Evolutionary conservation across 2,797 vertebrate genomes (phyloP), one percentile per base, ranked within the genome.

Genomic region (Lacerta bilineata): DNA sequence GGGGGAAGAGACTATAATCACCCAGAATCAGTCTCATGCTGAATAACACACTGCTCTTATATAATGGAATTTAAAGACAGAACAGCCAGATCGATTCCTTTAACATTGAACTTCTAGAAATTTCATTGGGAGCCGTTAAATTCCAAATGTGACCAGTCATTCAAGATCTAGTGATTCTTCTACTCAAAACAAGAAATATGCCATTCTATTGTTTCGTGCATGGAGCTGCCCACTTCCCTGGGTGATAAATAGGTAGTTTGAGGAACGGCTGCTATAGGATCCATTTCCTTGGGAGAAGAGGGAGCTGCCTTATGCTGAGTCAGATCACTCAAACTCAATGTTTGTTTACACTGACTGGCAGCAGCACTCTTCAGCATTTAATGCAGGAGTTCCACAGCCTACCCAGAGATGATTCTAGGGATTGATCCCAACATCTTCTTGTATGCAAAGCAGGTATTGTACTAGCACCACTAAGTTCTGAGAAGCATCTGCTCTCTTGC

Each of bases 11-110:
- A 79, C 80, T 87, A 72, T 68, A 93, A 93, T 87, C 90, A 76
- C 78, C 89, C 25, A 64, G 84, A 93, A 88, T 75, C 50, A 11
- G 46, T 41, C 88, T 23, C 88, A 94, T 74, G 33, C 25, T 80
- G 87, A 46, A 72, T 80, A 41, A 78, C 90, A 90, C 88, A 92
- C 82, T 93, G 80, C 80, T 88, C 46, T 7, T 91, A 66, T 39
- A 76, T 93, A 95, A 94, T 87, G 55, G 15, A 87, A 93, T 91
- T 90, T 92, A 88, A 89, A 68, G 86, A 91, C 87, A 55, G 79
- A 94, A 94, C 77, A 90, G 86, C 86, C 80, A 91, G 80, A 92
- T 84, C 80, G 94, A 91, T 23, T 91, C 6, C 25, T 29, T 55
- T 55, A 55, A 64, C 61, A 23, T 23, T 23, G 17, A 84, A 88